Percentiles rank a stretch among this genome's conserved stretches.
These are phyloP conservation scores for Vicugna pacos DNA, from an alignment of 2,113 vertebrate genomes.

Conservation along the genomic window DNA sequence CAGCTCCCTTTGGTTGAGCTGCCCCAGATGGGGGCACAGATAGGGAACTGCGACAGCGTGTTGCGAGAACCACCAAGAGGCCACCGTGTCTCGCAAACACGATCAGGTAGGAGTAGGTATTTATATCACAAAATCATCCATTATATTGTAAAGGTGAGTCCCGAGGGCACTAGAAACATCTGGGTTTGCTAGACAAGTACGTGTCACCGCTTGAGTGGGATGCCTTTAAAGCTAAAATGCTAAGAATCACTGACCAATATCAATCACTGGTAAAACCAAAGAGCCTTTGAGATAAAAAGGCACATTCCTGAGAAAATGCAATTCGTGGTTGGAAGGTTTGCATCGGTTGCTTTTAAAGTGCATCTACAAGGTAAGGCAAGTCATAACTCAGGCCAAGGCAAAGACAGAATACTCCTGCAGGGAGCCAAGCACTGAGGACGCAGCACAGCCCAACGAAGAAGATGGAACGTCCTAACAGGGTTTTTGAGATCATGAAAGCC, in stretches of 20 bases:
- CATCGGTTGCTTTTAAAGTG: slow-evolving; percentile 15
- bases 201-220: neutral
- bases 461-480: neutral
- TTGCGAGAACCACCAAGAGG: neutral
- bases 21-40: neutral
- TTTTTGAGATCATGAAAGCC: neutral
- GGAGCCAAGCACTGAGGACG: neutral
- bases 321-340: slow-evolving; percentile 25
- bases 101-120: neutral
- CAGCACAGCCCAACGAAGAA: neutral
- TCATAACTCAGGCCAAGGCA: neutral
- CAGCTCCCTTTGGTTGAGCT: neutral
- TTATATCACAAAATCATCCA: neutral
- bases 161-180: neutral
- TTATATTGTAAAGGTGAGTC: neutral
- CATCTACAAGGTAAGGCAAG: neutral
- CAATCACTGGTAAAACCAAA: slow-evolving; percentile 28
- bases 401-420: neutral
- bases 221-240: slow-evolving; percentile 24
- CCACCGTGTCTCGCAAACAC: neutral
- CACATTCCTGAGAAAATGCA: neutral
- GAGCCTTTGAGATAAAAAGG: slow-evolving; percentile 27
- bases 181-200: neutral
- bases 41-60: rapidly evolving
- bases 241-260: neutral